Base-by-base conservation (phyloP, 2,797 vertebrate species). In the Acanthopagrus latus region DNA sequence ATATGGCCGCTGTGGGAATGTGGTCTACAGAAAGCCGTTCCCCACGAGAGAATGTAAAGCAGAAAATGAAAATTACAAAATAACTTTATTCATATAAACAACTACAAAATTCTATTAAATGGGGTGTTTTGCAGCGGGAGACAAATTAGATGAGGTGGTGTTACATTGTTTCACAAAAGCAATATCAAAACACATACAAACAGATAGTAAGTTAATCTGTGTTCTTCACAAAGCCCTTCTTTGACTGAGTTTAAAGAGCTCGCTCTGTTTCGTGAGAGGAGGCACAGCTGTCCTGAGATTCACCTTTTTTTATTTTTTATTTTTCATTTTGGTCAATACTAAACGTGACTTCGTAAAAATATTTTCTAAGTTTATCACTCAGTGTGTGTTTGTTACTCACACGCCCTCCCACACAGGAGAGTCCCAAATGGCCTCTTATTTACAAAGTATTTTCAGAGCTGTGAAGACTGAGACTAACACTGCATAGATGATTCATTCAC, bases 21-120 rank as follows among this genome's bases (percentile, higher is more conserved):
- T 9, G 33, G 8, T 38, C 33, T 38, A 27, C 14, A 64, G 14
- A 52, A 7, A 17, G 20, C 3, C 33, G 25, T 48, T 74, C 7
- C 72, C n/a, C n/a, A n/a, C 4, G n/a, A 11, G 2, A 73, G 38
- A 27, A 62, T 74, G 83, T 43, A 62, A 78, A n/a, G 18, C 13
- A 20, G 60, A 71, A 80, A 64, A 14, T 82, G 50, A 88, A 92
- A 92, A 91, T 92, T 89, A 92, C 82, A 88, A 93, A 92, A 93
- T 91, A 72, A 23, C 79, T 94, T 94, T 94, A 93, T 92, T 93
- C 60, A 80, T 93, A 91, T 83, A 94, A 94, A 94, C 86, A 81
- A 82, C 88, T 92, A 92, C 86, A 94, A 94, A 93, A 91, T 64
- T 72, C 73, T 80, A 84, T 82, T 81, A 85, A 92, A 91, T 57